These are phyloP conservation scores for Sesia bembeciformis DNA, from an alignment of 2,888 invertebrate species.

Conservation along the genomic window DNA sequence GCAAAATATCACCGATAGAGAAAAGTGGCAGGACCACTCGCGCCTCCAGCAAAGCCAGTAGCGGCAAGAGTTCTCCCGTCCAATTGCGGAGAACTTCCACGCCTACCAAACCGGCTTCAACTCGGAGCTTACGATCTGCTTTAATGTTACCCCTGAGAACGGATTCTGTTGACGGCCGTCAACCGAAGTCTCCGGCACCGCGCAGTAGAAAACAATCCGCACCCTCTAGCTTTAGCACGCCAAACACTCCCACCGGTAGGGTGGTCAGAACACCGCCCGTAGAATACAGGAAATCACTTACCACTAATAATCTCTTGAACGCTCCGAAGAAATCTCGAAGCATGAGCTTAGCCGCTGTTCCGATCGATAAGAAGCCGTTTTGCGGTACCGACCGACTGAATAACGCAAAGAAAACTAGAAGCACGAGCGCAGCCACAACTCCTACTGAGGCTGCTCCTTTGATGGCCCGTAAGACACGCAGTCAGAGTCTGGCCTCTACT, in stretches of 20 bases:
- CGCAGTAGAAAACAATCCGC: slow-evolving; percentile 55
- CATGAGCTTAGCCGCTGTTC: slow-evolving; percentile 47
- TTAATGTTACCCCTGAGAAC: slow-evolving; percentile 41
- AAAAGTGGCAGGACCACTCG: slow-evolving; percentile 23
- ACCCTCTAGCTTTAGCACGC: slow-evolving; percentile 50
- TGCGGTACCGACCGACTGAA: slow-evolving; percentile 48
- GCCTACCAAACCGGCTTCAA: slow-evolving; percentile 23
- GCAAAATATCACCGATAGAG: slow-evolving; percentile 33
- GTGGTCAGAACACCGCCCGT: slow-evolving; percentile 40
- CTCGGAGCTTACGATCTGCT: slow-evolving; percentile 23
- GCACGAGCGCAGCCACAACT: slow-evolving; percentile 35
- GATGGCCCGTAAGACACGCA: slow-evolving; percentile 30
- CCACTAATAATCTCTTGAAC: slow-evolving; percentile 24
- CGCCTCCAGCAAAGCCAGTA: slow-evolving; percentile 25
- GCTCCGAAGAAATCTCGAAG: slow-evolving; percentile 59
- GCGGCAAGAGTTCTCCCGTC: slow-evolving; percentile 31
- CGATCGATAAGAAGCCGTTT: slow-evolving; percentile 33
- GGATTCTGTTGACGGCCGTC: slow-evolving; percentile 21
- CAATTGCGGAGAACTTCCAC: slow-evolving; percentile 36
- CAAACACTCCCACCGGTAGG: slow-evolving; percentile 38
- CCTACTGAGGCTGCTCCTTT: slow-evolving; percentile 23
- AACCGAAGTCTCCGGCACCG: slow-evolving; percentile 20
- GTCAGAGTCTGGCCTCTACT: slow-evolving; percentile 58
- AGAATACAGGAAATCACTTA: slow-evolving; percentile 42
- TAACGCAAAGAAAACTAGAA: slow-evolving; percentile 28